These are phyloP conservation scores for Hyphantria cunea DNA, from an alignment of 1,140 invertebrate species.

Conservation along the genomic window DNA sequence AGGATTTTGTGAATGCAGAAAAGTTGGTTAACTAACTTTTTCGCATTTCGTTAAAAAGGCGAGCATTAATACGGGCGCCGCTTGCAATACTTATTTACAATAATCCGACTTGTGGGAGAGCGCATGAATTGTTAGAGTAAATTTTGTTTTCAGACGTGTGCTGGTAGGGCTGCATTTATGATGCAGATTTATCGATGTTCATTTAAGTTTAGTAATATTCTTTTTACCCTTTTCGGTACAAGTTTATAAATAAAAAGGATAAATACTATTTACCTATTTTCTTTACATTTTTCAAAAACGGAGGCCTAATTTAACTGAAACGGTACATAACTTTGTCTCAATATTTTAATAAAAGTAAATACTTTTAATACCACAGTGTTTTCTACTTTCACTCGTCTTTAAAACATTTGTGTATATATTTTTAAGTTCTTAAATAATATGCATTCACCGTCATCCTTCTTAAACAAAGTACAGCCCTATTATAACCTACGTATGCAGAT, in stretches of 20 bases:
- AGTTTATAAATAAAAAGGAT: background rate
- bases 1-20: constrained; percentile 56
- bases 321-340: no score
- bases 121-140: constrained; percentile 73
- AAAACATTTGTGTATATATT: no score
- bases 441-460: background rate
- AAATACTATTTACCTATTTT: background rate
- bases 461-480: constrained; percentile 46
- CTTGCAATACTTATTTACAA: constrained; percentile 78
- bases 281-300: no score
- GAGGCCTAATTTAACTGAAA: no score
- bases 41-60: constrained; percentile 75
- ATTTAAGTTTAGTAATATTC: no score
- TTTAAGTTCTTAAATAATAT: no score
- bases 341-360: no score
- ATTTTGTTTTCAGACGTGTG: constrained; percentile 61
- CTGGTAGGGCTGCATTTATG: constrained; percentile 37
- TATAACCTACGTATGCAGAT: constrained; percentile 62
- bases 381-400: no score
- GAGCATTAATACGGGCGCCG: constrained; percentile 73
- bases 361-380: no score
- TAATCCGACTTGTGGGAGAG: constrained; percentile 75
- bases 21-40: constrained; percentile 75
- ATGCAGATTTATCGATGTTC: constrained; percentile 41
- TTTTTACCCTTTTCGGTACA: no score